Base-by-base conservation (phyloP, 1,140 invertebrate genomes). In the Teleopsis dalmanni region DNA sequence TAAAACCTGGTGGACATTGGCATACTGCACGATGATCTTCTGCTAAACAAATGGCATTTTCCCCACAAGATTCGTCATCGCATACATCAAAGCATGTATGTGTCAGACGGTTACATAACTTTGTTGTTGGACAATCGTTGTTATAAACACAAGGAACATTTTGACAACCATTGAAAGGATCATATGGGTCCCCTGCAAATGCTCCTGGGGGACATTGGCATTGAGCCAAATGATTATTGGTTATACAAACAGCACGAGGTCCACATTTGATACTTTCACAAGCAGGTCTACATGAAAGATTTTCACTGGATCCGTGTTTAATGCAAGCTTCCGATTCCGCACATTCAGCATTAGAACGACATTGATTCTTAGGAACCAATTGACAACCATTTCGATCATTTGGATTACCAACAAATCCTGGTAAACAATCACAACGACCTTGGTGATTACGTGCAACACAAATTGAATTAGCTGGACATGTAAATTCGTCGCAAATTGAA, bases 171-270 rank as follows among this genome's bases (percentile, higher is more conserved):
- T 78, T 75, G 19, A 73, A 72, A 1, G 78, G 66, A 61, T 91
- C 85, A 59, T 85, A 82, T 0, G 90, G 88, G 75, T 93, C 82
- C 2, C 90, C 91, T 7, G 85, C 82, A 63, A 81, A 91, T 1
- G 84, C 78, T 13, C 89, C 89, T 5, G 82, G 81, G 7, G 89
- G 89, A 65, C 90, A 94, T 62, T 90, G 85, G 60, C 90, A 95
- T 63, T 88, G 84, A 1, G 87, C 84, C 4, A 83, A 83, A 62
- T 93, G 90, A 67, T 92, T 92, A 54, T 91, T 88, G 3, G 88
- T 86, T 13, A 91, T 76, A 58, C 88, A 91, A 11, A 91, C 73
- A 16, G 90, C 87, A 54, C 86, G 83, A 1, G 88, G 87, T 6
- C 91, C 91, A 67, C 91, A 95, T 31, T 76, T 76, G 3, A 86